These are phyloP conservation scores for Dromas ardeola DNA, from an alignment of 2,113 vertebrate genomes.

Conservation along the genomic window DNA sequence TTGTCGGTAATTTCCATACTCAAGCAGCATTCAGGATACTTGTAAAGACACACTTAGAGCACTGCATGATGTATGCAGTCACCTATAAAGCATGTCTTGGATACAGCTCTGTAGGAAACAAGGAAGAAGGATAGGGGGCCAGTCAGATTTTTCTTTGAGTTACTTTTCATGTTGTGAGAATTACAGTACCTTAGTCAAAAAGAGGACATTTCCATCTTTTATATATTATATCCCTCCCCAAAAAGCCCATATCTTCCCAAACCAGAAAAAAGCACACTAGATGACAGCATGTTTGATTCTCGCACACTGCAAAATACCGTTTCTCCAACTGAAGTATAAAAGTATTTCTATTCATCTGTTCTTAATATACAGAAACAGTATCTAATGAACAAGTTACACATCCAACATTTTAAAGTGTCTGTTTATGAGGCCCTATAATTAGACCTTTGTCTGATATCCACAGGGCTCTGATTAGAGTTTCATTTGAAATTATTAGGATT, in stretches of 20 bases:
- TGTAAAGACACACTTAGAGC: conserved; percentile 73
- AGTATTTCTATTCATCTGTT: neutral
- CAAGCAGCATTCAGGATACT: conserved; percentile 70
- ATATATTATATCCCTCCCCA: neutral
- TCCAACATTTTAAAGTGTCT: conserved; percentile 58
- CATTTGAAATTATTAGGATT: neutral
- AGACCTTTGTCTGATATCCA: conserved; percentile 61
- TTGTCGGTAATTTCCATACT: conserved; percentile 81
- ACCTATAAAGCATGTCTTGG: conserved; percentile 72
- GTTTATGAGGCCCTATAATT: conserved; percentile 63
- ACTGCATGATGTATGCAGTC: conserved; percentile 66
- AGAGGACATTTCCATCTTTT: conserved; percentile 61
- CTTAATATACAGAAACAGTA: conserved; percentile 31
- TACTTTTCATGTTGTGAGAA: conserved; percentile 72
- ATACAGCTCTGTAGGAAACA: conserved; percentile 65
- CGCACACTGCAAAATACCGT: neutral
- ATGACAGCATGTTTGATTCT: neutral
- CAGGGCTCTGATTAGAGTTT: conserved; percentile 21
- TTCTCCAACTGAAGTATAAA: neutral
- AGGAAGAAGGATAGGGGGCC: conserved; percentile 48
- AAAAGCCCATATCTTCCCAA: neutral
- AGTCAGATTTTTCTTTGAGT: conserved; percentile 68
- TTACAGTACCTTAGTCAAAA: conserved; percentile 68
- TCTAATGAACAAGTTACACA: conserved; percentile 51
- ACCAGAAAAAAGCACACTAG: neutral